A percentile compares a stretch with the other conserved stretches of the same genome.
Conservation (phyloP, 1,140 invertebrate genomes). For the Ceratoteleas bidentatus region DNA sequence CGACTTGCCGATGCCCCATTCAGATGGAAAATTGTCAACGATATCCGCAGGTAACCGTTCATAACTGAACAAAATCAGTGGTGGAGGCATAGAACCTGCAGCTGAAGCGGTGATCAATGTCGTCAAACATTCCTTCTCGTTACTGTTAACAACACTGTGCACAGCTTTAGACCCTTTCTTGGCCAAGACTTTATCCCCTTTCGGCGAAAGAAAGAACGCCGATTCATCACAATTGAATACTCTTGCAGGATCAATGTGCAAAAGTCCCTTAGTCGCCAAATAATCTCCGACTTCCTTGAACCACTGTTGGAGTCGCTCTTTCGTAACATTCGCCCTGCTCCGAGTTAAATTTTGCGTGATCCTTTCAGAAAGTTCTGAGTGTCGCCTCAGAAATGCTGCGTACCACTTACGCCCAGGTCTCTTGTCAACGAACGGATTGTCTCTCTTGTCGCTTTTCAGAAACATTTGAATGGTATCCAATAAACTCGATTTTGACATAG, state of each 20-base stretch:
- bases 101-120: not conserved
- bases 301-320: slow-evolving; percentile 26
- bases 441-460: not conserved
- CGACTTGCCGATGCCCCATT: too few species aligned
- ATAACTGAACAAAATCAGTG: too few species aligned
- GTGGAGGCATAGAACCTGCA: too few species aligned
- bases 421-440: slow-evolving; percentile 31
- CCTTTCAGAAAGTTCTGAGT: slow-evolving; percentile 46
- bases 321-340: slow-evolving; percentile 51
- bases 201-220: slow-evolving; percentile 59
- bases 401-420: slow-evolving; percentile 67
- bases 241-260: slow-evolving; percentile 26
- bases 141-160: not conserved
- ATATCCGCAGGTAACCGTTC: too few species aligned
- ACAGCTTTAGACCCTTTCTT: slow-evolving; percentile 31
- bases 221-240: slow-evolving; percentile 47
- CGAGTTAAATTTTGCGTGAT: slow-evolving; percentile 65
- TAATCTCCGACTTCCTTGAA: slow-evolving; percentile 35
- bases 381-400: slow-evolving; percentile 57
- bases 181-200: slow-evolving; percentile 27
- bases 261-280: slow-evolving; percentile 18
- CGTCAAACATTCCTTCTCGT: not conserved
- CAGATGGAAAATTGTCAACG: too few species aligned
- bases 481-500: slow-evolving; percentile 14
- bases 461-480: slow-evolving; percentile 56